Base-by-base conservation (phyloP, 1,140 invertebrate genomes). In the Octopus sinensis region DNA sequence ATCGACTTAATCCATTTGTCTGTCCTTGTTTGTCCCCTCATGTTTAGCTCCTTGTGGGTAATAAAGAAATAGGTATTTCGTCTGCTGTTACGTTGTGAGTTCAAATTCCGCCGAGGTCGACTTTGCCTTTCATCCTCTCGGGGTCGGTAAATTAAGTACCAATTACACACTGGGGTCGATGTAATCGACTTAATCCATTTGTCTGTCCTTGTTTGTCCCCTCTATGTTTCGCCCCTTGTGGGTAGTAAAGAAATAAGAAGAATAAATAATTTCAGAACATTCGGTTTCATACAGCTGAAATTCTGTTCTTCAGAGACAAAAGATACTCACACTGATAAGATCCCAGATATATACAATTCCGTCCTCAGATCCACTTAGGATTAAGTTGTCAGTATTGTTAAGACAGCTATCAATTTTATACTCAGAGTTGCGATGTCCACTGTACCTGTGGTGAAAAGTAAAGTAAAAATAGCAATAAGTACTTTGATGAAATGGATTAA, bases 281-380 rank as follows among this genome's bases (percentile, higher is more conserved):
- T 23, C 7, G 23, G 17, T 43, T 23, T 6, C 17, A 23, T 7
- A 23, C 6, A 76, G 6, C 6, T 23, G 17, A 10, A 6, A 23
- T 76, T 7, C 7, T 10, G 23, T 12, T 77, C 23, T 13, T 5
- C 13, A 43, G 43, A 43, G 13, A 77, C 23, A 4, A 13, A 75
- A 78, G 23, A 80, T 79, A 75, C 84, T 83, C 82, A 90, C 90
- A 83, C 93, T 93, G 6, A 97, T 93, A 77, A 98, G 91, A 90
- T 98, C 95, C 96, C 96, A 99, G 84, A 95, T 93, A 91, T 95
- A 96, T 4, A 98, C 91, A 87, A 93, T 92, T 0, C 97, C 96
- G 87, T 96, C 94, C 62, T 94, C 94, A 0, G 97, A 98, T 0
- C 97, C 97, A 78, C 95, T 96, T 23, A 98, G 90, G 77, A 98